Evolutionary conservation across 2,797 vertebrate species (phyloP).

Genomic region (Lophotriccus pileatus): DNA sequence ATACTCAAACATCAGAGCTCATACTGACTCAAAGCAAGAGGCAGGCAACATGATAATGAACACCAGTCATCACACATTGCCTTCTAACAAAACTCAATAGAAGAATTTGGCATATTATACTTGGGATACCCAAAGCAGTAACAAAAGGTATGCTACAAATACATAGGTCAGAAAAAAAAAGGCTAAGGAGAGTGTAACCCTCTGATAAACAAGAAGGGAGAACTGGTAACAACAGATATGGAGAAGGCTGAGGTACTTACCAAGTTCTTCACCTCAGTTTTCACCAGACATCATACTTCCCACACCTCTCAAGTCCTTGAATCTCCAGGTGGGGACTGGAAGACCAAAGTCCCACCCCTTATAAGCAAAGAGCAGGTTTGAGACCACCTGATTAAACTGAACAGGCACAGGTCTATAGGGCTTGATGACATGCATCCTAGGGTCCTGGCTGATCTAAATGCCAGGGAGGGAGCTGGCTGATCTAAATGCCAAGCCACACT

Average conservation of each 20-base stretch:
- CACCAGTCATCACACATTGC: accelerated
- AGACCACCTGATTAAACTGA: not conserved
- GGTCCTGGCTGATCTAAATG: not conserved
- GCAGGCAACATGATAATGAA: not conserved
- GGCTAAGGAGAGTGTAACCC: not conserved
- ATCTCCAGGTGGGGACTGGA: not conserved
- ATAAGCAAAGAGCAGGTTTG: not conserved
- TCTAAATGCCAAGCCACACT: not conserved
- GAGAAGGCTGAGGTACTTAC: not conserved
- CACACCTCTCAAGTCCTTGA: not conserved
- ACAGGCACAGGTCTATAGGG: not conserved
- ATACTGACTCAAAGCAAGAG: not conserved
- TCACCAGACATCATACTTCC: not conserved
- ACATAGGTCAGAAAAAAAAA: not conserved
- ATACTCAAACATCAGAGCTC: not conserved
- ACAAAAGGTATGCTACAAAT: not conserved
- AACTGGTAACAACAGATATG: not conserved
- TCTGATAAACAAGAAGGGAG: not conserved
- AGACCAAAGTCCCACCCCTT: not conserved
- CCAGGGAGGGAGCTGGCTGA: too few relatives aligned
- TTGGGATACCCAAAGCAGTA: not conserved
- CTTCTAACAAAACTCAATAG: not conserved
- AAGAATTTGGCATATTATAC: not conserved
- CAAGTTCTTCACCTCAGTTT: not conserved
- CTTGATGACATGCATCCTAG: not conserved